A percentile compares a stretch with the other conserved stretches of the same genome.
phyloP scores from a whole-genome alignment of 2,113 vertebrate genomes.

The Nyctibius bracteatus region DNA sequence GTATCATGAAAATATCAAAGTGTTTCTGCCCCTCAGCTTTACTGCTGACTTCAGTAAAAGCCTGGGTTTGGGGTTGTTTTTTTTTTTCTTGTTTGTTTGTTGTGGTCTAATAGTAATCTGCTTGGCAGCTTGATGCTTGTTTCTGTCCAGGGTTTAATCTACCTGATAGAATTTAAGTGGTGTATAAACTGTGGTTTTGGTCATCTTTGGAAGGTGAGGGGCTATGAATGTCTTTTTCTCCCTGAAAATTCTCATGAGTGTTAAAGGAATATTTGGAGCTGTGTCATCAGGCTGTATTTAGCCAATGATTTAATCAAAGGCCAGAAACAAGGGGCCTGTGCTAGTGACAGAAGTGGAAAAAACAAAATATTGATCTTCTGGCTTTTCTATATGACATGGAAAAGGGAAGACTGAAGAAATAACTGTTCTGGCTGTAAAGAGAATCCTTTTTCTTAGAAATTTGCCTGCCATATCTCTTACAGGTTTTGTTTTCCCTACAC shows the following conservation, averaged over 20 bases:
- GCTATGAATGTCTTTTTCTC: neutral
- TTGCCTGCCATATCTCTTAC: neutral
- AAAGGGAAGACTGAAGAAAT: neutral
- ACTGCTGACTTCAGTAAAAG: neutral
- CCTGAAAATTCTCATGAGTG: neutral
- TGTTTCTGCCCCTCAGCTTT: neutral
- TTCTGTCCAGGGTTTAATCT: neutral
- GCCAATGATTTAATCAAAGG: neutral
- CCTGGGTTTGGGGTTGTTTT: neutral
- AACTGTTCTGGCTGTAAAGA: neutral
- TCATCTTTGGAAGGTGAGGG: neutral
- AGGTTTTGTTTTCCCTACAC: neutral
- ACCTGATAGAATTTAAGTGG: neutral
- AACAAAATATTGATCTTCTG: neutral
- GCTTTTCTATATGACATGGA: neutral
- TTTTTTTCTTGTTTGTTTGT: neutral
- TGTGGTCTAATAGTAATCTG: neutral
- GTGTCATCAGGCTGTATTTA: neutral
- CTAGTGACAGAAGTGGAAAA: neutral
- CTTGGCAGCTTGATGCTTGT: neutral
- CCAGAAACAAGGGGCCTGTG: neutral
- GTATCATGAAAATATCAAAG: constrained; percentile 23
- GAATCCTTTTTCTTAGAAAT: neutral
- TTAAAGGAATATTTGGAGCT: neutral
- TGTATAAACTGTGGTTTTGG: neutral